A percentile compares a stretch with the other conserved stretches of the same genome.
Conservation (phyloP, 2,113 vertebrate genomes). For the Lepus americanus region DNA sequence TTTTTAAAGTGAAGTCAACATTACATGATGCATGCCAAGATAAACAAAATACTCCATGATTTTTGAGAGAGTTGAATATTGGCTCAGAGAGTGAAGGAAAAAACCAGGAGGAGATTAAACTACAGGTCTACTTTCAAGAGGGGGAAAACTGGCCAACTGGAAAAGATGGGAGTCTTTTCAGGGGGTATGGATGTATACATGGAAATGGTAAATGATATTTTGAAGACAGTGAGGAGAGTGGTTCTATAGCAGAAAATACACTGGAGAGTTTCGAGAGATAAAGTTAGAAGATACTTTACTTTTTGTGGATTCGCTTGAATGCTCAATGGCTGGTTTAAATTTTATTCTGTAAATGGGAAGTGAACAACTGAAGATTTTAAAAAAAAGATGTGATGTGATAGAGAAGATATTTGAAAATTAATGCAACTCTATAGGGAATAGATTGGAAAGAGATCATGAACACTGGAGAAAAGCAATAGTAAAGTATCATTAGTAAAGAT, state of each 20-base stretch:
- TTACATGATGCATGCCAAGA: not conserved
- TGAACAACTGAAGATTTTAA: not conserved
- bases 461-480: not conserved
- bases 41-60: not conserved
- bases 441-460: not conserved
- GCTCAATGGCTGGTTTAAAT: not conserved
- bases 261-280: not conserved
- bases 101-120: not conserved
- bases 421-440: not conserved
- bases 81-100: not conserved
- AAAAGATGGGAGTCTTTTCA: not conserved
- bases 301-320: not conserved
- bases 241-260: not conserved
- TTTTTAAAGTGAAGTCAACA: not conserved
- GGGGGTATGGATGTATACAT: not conserved
- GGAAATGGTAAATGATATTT: not conserved
- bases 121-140: not conserved
- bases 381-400: not conserved
- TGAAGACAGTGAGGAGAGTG: not conserved
- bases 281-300: not conserved
- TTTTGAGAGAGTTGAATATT: slow-evolving; percentile 1
- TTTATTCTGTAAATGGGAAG: not conserved
- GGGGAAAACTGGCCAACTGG: not conserved
- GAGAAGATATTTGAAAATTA: not conserved
- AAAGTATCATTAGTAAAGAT: not conserved